A percentile compares a stretch with the other conserved stretches of the same genome.
Evolutionary conservation across 1,140 invertebrate genomes (phyloP).

Genomic region (Ceratina australensis): DNA sequence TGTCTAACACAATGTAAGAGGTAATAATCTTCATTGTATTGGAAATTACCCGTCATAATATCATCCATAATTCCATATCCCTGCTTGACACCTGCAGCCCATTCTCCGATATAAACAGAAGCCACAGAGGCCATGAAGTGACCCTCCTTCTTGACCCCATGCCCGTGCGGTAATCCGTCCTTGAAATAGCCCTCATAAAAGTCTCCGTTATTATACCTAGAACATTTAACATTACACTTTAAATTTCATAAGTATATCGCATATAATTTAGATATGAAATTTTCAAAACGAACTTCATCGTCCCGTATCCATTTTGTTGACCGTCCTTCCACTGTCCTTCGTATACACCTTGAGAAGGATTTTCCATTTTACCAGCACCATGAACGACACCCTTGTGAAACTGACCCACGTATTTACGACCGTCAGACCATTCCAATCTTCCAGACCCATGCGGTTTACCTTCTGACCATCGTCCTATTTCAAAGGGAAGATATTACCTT

Average conservation of each 20-base stretch:
- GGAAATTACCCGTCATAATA: constrained; percentile 82
- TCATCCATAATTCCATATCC: constrained; percentile 94
- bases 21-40: background rate
- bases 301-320: constrained; percentile 89
- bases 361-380: constrained; percentile 87
- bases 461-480: constrained; percentile 84
- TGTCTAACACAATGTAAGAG: too few species aligned
- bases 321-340: constrained; percentile 93
- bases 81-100: constrained; percentile 86
- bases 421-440: constrained; percentile 90
- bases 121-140: constrained; percentile 87
- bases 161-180: constrained; percentile 90
- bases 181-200: constrained; percentile 92
- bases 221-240: constrained; percentile 45
- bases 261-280: constrained; percentile 8
- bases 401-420: constrained; percentile 88
- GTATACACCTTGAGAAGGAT: constrained; percentile 83
- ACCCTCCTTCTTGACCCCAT: constrained; percentile 90
- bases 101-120: constrained; percentile 92
- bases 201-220: constrained; percentile 84
- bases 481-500: background rate
- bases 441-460: constrained; percentile 91
- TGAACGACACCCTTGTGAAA: constrained; percentile 88
- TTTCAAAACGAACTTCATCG: constrained; percentile 82
- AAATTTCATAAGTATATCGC: background rate